Conservation (phyloP, 30 jellyfish, hydroid and myxozoan genomes). For the Rhopilema esculentum region DNA sequence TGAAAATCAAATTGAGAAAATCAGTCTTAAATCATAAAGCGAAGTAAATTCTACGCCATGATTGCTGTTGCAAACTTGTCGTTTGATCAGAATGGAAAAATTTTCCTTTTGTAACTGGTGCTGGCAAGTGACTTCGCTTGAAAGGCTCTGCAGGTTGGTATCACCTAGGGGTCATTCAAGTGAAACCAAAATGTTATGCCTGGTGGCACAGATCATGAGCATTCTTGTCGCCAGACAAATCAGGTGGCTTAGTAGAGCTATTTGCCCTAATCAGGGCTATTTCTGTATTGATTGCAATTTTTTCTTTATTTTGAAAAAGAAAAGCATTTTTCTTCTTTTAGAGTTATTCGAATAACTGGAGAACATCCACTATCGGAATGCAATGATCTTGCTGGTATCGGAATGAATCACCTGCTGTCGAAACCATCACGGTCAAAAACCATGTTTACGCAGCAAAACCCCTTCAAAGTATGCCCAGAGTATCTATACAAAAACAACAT, state of each 20-base stretch:
- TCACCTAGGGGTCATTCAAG: conserved; percentile 44
- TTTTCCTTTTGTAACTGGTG: conserved; percentile 54
- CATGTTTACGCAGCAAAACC: neutral
- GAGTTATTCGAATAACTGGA: no score
- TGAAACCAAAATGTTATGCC: conserved; percentile 48
- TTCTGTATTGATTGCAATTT: no score
- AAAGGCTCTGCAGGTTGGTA: conserved; percentile 67
- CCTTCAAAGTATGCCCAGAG: no score
- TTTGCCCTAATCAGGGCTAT: neutral
- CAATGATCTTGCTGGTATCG: conserved; percentile 40
- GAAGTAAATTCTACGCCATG: conserved; percentile 43
- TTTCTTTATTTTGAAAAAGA: no score
- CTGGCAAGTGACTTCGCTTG: conserved; percentile 55
- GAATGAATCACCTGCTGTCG: conserved; percentile 1
- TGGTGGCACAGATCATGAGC: conserved; percentile 24
- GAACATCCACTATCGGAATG: neutral
- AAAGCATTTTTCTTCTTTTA: no score
- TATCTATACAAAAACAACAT: no score
- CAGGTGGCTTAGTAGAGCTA: no score
- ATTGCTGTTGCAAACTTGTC: conserved; percentile 19
- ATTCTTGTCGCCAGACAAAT: neutral
- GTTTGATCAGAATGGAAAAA: conserved; percentile 51
- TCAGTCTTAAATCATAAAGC: conserved; percentile 10
- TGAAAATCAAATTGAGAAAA: conserved; percentile 22
- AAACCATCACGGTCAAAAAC: conserved; percentile 28